Conservation (phyloP, 2,888 invertebrate genomes). For the Dolomedes plantarius region DNA sequence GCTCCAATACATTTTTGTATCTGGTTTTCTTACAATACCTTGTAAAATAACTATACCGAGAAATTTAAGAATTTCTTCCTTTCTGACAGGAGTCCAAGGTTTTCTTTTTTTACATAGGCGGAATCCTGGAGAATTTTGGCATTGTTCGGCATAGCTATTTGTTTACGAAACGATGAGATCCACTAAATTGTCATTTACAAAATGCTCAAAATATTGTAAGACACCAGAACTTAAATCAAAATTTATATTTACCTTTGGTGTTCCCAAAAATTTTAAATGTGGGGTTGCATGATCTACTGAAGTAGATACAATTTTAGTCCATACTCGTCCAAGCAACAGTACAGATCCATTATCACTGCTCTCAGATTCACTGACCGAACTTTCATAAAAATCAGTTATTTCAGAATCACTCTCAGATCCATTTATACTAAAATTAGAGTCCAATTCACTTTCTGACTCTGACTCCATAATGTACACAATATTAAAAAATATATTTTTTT, state of each 20-base stretch:
- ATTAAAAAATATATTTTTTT: too few relatives aligned
- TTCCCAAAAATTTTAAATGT: not conserved
- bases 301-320: not conserved
- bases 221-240: too few relatives aligned
- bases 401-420: too few relatives aligned
- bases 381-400: too few relatives aligned
- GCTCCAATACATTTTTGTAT: not conserved
- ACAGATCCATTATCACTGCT: not conserved
- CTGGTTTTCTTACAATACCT: not conserved
- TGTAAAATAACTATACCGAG: constrained; percentile 12
- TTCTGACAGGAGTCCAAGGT: not conserved
- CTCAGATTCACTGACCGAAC: too few relatives aligned
- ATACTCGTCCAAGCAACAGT: not conserved
- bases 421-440: too few relatives aligned
- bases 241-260: too few relatives aligned
- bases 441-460: too few relatives aligned
- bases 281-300: not conserved
- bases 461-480: too few relatives aligned
- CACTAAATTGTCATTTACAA: constrained; percentile 1
- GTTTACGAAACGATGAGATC: not conserved
- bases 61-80: constrained; percentile 13
- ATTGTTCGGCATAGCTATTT: not conserved
- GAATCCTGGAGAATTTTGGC: not conserved
- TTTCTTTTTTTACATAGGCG: not conserved
- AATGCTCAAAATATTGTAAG: not conserved